Conservation (phyloP, 2,113 vertebrate species). For the Theristicus caerulescens region DNA sequence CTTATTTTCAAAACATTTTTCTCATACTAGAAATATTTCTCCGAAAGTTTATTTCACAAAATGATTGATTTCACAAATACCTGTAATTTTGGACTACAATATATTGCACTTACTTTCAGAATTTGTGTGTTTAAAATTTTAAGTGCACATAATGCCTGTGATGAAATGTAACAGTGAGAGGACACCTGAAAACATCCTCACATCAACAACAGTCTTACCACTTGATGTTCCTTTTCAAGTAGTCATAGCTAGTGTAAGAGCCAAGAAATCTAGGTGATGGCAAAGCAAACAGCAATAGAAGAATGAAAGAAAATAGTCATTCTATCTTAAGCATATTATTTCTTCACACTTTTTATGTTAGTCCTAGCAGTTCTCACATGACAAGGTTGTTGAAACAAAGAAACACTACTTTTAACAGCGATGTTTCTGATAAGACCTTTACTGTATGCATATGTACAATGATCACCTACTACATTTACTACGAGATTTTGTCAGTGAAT, state of each 20-base stretch:
- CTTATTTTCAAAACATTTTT: neutral
- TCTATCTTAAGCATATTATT: conserved; percentile 69
- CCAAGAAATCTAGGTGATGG: conserved; percentile 81
- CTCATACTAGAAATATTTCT: neutral
- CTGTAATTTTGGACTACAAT: neutral
- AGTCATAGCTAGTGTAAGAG: conserved; percentile 83
- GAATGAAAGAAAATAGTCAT: conserved; percentile 79
- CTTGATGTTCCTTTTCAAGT: conserved; percentile 82
- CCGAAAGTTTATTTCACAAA: neutral
- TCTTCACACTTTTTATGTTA: conserved; percentile 34
- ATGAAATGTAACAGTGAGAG: conserved; percentile 63
- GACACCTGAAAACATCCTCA: conserved; percentile 72
- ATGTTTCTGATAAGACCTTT: neutral
- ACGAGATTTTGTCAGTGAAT: neutral
- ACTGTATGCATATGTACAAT: neutral
- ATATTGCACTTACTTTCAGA: neutral
- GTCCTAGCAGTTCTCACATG: conserved; percentile 2
- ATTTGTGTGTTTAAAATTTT: neutral
- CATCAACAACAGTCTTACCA: conserved; percentile 78
- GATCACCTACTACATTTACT: neutral
- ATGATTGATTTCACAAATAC: neutral
- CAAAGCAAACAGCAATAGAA: conserved; percentile 79
- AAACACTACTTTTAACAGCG: neutral
- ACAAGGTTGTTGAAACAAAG: neutral
- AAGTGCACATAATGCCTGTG: conserved; percentile 78